A percentile compares a stretch with the other conserved stretches of the same genome.
Conservation (phyloP, 2,113 vertebrate genomes). For the Ailuropoda melanoleuca region DNA sequence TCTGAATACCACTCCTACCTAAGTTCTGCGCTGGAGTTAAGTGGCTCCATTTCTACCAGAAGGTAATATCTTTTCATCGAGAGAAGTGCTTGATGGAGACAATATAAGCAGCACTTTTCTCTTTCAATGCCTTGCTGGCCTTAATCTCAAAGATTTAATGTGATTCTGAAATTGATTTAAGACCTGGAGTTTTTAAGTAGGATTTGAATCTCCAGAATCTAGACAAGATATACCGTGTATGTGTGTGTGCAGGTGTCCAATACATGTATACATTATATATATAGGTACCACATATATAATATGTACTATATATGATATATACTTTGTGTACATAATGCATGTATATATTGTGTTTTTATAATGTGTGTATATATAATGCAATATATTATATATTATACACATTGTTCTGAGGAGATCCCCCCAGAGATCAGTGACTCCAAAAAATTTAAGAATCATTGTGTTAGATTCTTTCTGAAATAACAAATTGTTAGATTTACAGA, state of each 20-base stretch:
- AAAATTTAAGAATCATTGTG: neutral
- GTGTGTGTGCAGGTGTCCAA: neutral
- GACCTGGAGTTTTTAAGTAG: neutral
- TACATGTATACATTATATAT: neutral
- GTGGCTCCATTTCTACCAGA: neutral
- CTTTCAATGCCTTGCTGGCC: neutral
- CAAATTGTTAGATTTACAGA: neutral
- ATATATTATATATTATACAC: neutral
- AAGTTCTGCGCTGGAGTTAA: neutral
- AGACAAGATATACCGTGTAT: neutral
- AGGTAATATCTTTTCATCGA: neutral
- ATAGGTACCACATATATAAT: neutral
- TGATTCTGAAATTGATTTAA: neutral
- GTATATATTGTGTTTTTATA: neutral
- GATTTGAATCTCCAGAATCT: neutral
- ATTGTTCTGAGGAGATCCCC: neutral
- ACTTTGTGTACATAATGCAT: neutral
- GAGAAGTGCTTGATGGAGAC: neutral
- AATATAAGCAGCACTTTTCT: neutral
- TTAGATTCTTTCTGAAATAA: constrained; percentile 24
- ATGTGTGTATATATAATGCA: neutral
- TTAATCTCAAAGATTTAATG: neutral
- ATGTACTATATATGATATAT: neutral
- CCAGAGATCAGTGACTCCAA: neutral
- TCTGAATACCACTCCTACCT: neutral